These are phyloP conservation scores for Psix sp. DNA, from an alignment of 1,140 invertebrate species.

Conservation along the genomic window DNA sequence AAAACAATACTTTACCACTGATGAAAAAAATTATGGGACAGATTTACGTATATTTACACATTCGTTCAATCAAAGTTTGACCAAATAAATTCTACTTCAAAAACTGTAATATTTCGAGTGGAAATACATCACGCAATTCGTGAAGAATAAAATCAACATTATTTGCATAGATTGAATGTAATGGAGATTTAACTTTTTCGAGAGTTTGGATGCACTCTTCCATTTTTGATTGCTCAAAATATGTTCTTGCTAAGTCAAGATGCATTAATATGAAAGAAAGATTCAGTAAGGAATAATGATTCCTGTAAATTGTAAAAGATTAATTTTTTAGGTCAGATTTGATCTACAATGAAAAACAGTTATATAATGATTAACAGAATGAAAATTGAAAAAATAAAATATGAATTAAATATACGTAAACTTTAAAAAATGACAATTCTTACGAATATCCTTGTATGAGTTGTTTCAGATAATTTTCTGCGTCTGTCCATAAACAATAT, in stretches of 20 bases:
- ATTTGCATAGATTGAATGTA: background rate
- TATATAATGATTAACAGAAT: too few species aligned
- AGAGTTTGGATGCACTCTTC: background rate
- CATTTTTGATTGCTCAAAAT: background rate
- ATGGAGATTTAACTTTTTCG: background rate
- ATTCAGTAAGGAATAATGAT: background rate
- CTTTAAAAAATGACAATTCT: background rate
- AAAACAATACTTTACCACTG: too few species aligned
- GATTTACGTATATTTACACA: too few species aligned
- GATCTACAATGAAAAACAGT: too few species aligned
- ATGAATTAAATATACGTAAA: background rate
- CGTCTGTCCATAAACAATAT: background rate
- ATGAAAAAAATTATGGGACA: too few species aligned
- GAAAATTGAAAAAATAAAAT: background rate
- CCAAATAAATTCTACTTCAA: background rate
- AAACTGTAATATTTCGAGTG: background rate
- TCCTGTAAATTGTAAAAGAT: background rate
- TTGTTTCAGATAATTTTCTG: background rate
- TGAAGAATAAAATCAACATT: background rate
- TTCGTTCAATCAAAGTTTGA: background rate
- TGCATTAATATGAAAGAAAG: background rate
- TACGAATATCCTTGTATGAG: slow-evolving; percentile 7
- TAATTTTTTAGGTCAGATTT: too few species aligned
- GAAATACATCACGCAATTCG: background rate
- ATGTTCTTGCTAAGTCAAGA: slow-evolving; percentile 2